phyloP scores from a whole-genome alignment of 2,113 vertebrate genomes.

The Anseranas semipalmata region DNA sequence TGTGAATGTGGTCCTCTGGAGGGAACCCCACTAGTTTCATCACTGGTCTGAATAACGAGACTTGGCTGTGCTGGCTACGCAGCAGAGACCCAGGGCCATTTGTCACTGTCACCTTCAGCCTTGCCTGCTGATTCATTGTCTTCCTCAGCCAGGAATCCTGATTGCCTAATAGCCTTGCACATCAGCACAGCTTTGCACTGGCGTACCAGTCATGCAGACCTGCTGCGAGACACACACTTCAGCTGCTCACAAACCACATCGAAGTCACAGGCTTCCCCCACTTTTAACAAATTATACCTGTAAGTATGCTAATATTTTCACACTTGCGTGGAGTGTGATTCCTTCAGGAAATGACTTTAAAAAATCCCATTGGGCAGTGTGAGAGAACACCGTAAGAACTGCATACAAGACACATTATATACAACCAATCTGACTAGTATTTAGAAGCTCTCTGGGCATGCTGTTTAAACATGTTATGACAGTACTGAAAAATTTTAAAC shows the following conservation, averaged over 20 bases:
- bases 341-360: neutral
- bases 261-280: neutral
- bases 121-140: neutral
- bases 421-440: neutral
- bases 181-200: neutral
- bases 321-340: fast-evolving
- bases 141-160: neutral
- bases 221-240: neutral
- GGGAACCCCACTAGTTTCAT: neutral
- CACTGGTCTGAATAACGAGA: neutral
- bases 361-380: neutral
- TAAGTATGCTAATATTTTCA: neutral
- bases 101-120: neutral
- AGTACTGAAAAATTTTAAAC: neutral
- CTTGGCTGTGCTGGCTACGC: neutral
- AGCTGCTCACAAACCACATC: neutral
- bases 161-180: neutral
- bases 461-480: neutral
- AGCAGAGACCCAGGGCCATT: neutral
- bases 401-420: neutral
- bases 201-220: neutral
- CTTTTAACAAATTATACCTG: neutral
- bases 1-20: neutral
- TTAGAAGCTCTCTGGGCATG: neutral
- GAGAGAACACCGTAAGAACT: neutral